Evolutionary conservation across 2,888 invertebrate species (phyloP).

Genomic region (Coelinius sp.): DNA sequence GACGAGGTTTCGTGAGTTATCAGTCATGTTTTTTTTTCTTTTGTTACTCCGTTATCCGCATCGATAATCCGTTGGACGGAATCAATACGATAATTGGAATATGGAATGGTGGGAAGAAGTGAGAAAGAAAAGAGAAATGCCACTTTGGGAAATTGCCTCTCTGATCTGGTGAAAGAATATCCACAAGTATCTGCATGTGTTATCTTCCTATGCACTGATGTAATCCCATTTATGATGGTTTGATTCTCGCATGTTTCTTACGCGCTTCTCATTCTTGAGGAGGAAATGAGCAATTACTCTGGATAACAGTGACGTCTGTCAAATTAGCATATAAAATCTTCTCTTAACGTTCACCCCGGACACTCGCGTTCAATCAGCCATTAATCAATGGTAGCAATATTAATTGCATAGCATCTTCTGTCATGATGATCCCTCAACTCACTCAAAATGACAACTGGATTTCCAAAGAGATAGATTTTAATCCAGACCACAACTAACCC

Average conservation of each 20-base stretch:
- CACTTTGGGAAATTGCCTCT: slow-evolving; percentile 13
- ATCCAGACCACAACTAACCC: slow-evolving; percentile 25
- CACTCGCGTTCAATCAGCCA: slow-evolving; percentile 23
- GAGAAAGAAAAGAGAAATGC: slow-evolving; percentile 18
- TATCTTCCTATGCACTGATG: background rate
- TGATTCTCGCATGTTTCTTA: background rate
- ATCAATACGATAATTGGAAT: slow-evolving; percentile 44
- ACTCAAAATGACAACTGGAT: slow-evolving; percentile 33
- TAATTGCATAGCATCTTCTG: slow-evolving; percentile 19
- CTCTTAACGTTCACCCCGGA: background rate
- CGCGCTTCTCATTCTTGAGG: background rate
- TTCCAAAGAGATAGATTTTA: slow-evolving; percentile 23
- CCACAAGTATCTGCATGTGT: background rate
- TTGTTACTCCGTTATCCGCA: slow-evolving; percentile 17
- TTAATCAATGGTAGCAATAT: slow-evolving; percentile 34
- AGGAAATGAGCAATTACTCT: background rate
- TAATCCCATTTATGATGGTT: background rate
- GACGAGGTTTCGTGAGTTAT: slow-evolving; percentile 19
- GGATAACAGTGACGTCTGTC: background rate
- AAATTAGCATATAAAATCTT: background rate
- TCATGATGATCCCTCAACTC: slow-evolving; percentile 22
- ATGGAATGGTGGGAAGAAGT: slow-evolving; percentile 28
- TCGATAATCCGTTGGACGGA: slow-evolving; percentile 41
- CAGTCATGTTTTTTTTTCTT: slow-evolving; percentile 7
- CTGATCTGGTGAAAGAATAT: background rate